phyloP scores from a whole-genome alignment of 2,888 invertebrate genomes.

The Ornithoptera alexandrae region DNA sequence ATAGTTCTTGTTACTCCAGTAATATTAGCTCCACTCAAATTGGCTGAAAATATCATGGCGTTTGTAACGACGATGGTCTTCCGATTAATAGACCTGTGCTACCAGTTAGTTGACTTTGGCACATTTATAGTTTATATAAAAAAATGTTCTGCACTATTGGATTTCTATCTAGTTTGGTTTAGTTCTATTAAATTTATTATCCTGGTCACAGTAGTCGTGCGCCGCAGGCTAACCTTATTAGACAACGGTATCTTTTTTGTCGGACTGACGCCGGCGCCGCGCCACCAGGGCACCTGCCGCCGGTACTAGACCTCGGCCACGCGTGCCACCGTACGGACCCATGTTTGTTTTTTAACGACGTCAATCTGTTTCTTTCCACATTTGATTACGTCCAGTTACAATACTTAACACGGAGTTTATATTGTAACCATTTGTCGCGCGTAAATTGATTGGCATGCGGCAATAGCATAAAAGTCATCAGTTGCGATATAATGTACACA shows the following conservation, averaged over 20 bases:
- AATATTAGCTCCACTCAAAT: too few relatives aligned
- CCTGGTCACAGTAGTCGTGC: slow-evolving; percentile 10
- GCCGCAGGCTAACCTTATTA: slow-evolving; percentile 12
- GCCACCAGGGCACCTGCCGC: slow-evolving; percentile 13
- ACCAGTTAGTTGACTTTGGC: too few relatives aligned
- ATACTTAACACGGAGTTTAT: neutral
- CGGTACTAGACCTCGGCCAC: neutral
- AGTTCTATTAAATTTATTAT: neutral
- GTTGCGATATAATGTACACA: too few relatives aligned
- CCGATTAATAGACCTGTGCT: too few relatives aligned
- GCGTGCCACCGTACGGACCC: neutral
- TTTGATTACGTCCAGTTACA: neutral
- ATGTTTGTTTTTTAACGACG: neutral
- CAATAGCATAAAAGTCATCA: neutral
- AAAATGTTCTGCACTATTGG: too few relatives aligned
- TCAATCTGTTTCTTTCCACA: neutral
- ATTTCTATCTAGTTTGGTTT: too few relatives aligned
- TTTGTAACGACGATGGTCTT: too few relatives aligned
- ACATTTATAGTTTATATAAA: too few relatives aligned
- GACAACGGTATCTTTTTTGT: slow-evolving; percentile 8
- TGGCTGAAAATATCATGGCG: too few relatives aligned
- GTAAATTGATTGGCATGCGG: neutral
- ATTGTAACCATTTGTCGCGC: neutral
- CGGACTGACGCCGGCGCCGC: slow-evolving; percentile 24
- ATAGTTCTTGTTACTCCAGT: too few relatives aligned